These are phyloP conservation scores for Ecliptopera silaceata DNA, from an alignment of 2,888 invertebrate species.

Conservation along the genomic window DNA sequence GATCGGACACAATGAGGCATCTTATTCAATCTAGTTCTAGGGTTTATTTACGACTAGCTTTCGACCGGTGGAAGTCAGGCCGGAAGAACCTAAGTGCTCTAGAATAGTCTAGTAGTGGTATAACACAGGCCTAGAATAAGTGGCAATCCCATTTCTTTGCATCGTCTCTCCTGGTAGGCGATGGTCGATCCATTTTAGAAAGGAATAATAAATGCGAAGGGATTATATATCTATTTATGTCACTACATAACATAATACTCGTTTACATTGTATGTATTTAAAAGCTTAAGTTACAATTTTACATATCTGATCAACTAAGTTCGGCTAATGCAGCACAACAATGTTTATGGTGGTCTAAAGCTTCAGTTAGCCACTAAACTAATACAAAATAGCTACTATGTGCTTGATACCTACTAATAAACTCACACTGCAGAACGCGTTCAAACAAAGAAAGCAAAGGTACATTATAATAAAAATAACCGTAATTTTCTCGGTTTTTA, in stretches of 20 bases:
- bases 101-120: not conserved
- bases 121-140: no score
- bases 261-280: no score
- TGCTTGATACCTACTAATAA: not conserved
- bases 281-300: no score
- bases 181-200: constrained; percentile 1
- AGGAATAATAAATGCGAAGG: constrained; percentile 12
- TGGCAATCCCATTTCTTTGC: no score
- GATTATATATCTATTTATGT: not conserved
- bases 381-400: no score
- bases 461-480: not conserved
- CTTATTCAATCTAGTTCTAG: constrained; percentile 27
- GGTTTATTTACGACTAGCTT: constrained; percentile 22
- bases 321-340: no score
- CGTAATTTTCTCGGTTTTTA: not conserved
- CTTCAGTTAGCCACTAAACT: no score
- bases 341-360: no score
- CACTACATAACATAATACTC: no score
- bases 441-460: not conserved
- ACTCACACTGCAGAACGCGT: not conserved
- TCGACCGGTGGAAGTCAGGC: constrained; percentile 12
- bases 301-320: no score
- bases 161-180: no score
- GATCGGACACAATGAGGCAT: constrained; percentile 34
- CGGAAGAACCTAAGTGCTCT: constrained; percentile 14